These are phyloP conservation scores for Melanchra persicariae DNA, from an alignment of 2,888 invertebrate species.

Conservation along the genomic window DNA sequence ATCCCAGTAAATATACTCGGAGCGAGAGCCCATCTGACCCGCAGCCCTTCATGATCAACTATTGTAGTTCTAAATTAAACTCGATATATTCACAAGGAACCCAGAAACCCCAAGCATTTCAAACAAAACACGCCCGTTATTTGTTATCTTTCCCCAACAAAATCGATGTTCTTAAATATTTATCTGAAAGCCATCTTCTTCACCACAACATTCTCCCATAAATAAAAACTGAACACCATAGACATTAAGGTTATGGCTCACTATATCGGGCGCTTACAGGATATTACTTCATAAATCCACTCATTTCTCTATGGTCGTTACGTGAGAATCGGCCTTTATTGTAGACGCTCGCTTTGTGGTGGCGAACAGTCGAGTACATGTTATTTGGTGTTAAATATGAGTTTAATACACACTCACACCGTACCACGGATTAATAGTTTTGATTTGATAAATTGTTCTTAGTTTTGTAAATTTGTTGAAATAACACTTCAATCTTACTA, in stretches of 20 bases:
- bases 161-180: background rate
- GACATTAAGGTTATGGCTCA: constrained; percentile 31
- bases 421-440: too few relatives aligned
- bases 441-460: too few relatives aligned
- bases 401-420: background rate
- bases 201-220: constrained; percentile 17
- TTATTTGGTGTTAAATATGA: constrained; percentile 13
- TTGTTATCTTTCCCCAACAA: background rate
- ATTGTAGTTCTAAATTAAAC: too few relatives aligned
- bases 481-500: too few relatives aligned
- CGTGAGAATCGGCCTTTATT: constrained; percentile 56
- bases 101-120: background rate
- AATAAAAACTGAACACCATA: constrained; percentile 38
- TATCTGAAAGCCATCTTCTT: constrained; percentile 14
- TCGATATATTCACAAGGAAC: background rate
- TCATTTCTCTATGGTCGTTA: constrained; percentile 49
- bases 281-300: constrained; percentile 60
- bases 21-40: too few relatives aligned
- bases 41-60: too few relatives aligned
- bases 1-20: too few relatives aligned
- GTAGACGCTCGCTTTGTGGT: constrained; percentile 31
- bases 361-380: constrained; percentile 4
- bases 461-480: too few relatives aligned
- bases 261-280: constrained; percentile 43
- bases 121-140: background rate